A percentile compares a stretch with the other conserved stretches of the same genome.
These are phyloP conservation scores for Helicoverpa assulta DNA, from an alignment of 2,888 invertebrate genomes.

Conservation along the genomic window DNA sequence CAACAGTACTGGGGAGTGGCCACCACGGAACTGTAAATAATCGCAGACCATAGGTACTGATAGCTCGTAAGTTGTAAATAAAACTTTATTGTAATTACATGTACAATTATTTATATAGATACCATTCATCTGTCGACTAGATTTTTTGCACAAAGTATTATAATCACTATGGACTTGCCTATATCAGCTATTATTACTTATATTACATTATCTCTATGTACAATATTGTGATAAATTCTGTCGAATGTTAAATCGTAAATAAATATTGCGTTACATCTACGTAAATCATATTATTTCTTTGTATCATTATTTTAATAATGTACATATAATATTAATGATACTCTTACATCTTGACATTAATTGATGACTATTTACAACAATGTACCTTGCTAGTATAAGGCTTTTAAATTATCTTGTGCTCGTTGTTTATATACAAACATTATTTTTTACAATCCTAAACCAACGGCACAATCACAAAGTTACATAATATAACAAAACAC, in stretches of 20 bases:
- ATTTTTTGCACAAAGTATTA: conserved; percentile 88
- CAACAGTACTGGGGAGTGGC: conserved; percentile 98
- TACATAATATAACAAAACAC: conserved; percentile 42
- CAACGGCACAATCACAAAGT: conserved; percentile 44
- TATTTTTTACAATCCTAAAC: conserved; percentile 46
- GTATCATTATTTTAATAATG: conserved; percentile 58
- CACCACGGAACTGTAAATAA: conserved; percentile 94
- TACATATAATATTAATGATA: conserved; percentile 62
- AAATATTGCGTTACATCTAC: conserved; percentile 67
- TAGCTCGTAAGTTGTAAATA: conserved; percentile 79
- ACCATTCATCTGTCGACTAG: conserved; percentile 88
- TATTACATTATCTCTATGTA: conserved; percentile 66
- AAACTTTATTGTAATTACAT: conserved; percentile 80
- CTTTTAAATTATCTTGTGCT: conserved; percentile 68
- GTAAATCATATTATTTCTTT: conserved; percentile 61
- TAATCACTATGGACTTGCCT: conserved; percentile 85
- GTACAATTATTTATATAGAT: conserved; percentile 83
- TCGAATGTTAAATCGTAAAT: conserved; percentile 70
- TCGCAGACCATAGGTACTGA: conserved; percentile 25
- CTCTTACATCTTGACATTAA: conserved; percentile 57
- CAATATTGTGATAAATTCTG: conserved; percentile 80
- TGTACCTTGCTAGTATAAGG: conserved; percentile 70
- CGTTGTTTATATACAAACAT: conserved; percentile 55
- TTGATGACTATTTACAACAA: conserved; percentile 67
- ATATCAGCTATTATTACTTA: conserved; percentile 72